These are phyloP conservation scores for Horisme vitalbata DNA, from an alignment of 2,888 invertebrate genomes.

Conservation along the genomic window DNA sequence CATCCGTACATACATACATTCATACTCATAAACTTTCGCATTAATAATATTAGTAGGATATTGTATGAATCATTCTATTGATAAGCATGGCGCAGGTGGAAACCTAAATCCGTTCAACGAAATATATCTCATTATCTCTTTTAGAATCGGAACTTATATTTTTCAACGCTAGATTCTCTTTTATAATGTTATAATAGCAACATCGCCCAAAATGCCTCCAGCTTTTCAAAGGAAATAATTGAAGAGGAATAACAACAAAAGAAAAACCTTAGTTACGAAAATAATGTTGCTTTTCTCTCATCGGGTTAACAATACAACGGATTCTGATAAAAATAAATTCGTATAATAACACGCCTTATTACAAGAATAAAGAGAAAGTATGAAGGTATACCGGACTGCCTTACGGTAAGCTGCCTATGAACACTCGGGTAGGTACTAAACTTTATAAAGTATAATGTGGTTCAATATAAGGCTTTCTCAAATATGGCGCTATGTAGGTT, in stretches of 20 bases:
- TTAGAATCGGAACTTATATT: slow-evolving; percentile 36
- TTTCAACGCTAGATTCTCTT: slow-evolving; percentile 4
- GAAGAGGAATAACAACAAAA: slow-evolving; percentile 19
- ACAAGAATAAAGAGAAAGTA: slow-evolving; percentile 17
- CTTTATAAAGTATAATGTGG: neutral
- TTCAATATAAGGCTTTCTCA: no score
- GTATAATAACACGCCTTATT: slow-evolving; percentile 18
- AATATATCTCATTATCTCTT: slow-evolving; percentile 35
- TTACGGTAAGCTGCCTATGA: slow-evolving; percentile 12
- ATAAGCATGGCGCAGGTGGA: slow-evolving; percentile 50
- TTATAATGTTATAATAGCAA: slow-evolving; percentile 12
- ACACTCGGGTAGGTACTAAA: neutral
- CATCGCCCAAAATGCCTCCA: slow-evolving; percentile 6
- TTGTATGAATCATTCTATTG: slow-evolving; percentile 50
- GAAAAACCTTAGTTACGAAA: slow-evolving; percentile 17
- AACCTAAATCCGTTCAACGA: slow-evolving; percentile 50
- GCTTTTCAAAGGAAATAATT: slow-evolving; percentile 19
- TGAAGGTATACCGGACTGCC: slow-evolving; percentile 5
- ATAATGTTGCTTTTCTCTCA: slow-evolving; percentile 18
- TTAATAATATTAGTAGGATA: no score
- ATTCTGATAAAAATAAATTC: slow-evolving; percentile 25
- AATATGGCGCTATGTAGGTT: no score
- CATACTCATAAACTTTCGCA: no score
- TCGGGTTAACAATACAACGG: slow-evolving; percentile 22
- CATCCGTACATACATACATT: no score